Evolutionary conservation across 1,140 invertebrate species (phyloP).

Genomic region (Formica selysi): DNA sequence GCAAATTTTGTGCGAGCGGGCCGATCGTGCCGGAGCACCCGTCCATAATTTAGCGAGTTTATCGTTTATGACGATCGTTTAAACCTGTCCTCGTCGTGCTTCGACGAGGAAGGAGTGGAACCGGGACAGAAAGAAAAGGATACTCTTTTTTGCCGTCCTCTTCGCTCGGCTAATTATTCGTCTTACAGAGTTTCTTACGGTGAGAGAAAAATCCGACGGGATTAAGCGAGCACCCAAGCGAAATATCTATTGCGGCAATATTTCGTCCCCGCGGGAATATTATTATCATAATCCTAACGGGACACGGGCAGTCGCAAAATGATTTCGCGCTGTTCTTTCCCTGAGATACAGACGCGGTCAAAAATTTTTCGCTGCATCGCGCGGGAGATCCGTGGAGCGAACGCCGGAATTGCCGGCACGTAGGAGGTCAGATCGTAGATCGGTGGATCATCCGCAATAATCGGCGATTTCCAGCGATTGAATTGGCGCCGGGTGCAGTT

Average conservation of each 20-base stretch:
- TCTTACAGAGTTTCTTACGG: constrained; percentile 38
- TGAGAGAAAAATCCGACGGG: constrained; percentile 46
- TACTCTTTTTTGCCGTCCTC: constrained; percentile 39
- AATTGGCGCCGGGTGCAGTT: constrained; percentile 49
- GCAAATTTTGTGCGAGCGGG: constrained; percentile 37
- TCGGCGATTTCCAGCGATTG: constrained; percentile 50
- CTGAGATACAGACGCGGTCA: constrained; percentile 36
- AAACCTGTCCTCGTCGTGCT: constrained; percentile 62
- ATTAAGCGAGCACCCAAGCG: constrained; percentile 46
- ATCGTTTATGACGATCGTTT: constrained; percentile 63
- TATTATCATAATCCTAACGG: constrained; percentile 61
- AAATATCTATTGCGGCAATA: constrained; percentile 47
- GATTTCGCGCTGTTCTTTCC: constrained; percentile 19
- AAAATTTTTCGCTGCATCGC: constrained; percentile 20
- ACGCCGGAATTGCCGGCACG: constrained; percentile 26
- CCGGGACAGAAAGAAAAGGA: constrained; percentile 3
- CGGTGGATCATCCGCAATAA: constrained; percentile 49
- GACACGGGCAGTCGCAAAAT: constrained; percentile 9
- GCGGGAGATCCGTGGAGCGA: not conserved
- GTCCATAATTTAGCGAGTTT: constrained; percentile 77
- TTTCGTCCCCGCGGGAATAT: constrained; percentile 49
- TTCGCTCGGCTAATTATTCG: constrained; percentile 52
- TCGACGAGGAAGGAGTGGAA: constrained; percentile 49
- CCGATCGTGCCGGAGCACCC: constrained; percentile 48
- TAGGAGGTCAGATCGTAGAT: constrained; percentile 55